Evolutionary conservation across 2,888 invertebrate species (phyloP), one percentile per base, ranked within the genome.

Genomic region (Nycteola revayana): DNA sequence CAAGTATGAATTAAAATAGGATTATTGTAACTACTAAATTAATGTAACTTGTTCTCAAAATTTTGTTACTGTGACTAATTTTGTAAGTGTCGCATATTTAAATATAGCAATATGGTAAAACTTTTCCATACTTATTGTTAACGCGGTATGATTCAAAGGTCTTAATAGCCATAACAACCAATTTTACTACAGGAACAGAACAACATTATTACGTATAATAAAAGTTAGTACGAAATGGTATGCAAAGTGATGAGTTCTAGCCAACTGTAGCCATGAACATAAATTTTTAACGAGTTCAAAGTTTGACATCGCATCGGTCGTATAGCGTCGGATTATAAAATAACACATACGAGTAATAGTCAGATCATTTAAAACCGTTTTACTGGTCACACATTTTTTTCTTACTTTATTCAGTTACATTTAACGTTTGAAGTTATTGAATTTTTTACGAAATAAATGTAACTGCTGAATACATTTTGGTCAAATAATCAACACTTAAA

Each of bases 211-310:
- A 47, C 42, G 28, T 9, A 39, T 46, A 37, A 60, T 57, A 57
- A 60, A 60, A 57, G 49, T 42, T 34, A 40, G 40, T 41, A 46
- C 54, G 14, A 45, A 56, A 53, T 50, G 46, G 43, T 46, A 53
- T 42, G 57, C 52, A 59, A 66, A 61, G 49, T 58, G 63, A 66
- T 55, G 60, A 62, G 58, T 54, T 59, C 36, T 55, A 58, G 62
- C 58, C 49, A 56, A 60, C 55, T 60, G 44, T 34, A 55, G 50
- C 51, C 54, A 54, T 55, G 57, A 50, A 63, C 49, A 53, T 62
- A 63, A 67, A 66, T 61, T 68, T 73, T 71, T 71, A 67, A 73
- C 63, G 66, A 75, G 68, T 72, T 50, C 60, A 60, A 67, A 66
- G 60, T 71, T 70, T 68, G 54, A 65, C 60, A 58, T 62, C 43